Base-by-base conservation (phyloP, 1,140 invertebrate species). In the Drosophila kanapiae region DNA sequence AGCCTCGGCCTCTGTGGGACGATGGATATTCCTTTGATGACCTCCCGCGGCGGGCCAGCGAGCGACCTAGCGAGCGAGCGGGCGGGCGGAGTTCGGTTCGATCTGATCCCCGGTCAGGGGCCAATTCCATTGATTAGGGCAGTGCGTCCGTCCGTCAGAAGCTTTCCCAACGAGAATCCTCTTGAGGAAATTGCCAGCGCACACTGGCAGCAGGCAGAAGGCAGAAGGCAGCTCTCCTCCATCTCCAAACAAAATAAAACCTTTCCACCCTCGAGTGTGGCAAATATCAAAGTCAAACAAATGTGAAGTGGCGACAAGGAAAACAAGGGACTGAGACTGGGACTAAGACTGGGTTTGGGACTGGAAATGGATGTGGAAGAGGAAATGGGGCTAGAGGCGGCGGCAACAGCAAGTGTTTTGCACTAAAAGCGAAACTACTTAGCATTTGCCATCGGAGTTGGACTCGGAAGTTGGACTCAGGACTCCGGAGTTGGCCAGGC, bases 391-490 rank as follows among this genome's bases (percentile, higher is more conserved):
- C 13, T 13, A 64, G 40, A 38, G 16, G 29, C n/a, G 23, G 8
- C 27, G 62, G 53, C 61, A 38, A 23, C 61, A 38, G 68, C 38
- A 57, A 85, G 82, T 77, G 72, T 82, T 87, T 83, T 82, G 83
- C 83, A 86, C 83, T 86, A 86, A 86, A 87, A 87, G 83, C 83
- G 84, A 88, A 88, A 87, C 83, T 87, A 87, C 83, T 83, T 87
- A 87, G 83, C 83, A 87, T 86, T 86, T 85, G 76, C 65, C 45
- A 51, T 60, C 54, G 59, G 33, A 57, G 69, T 47, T 33, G 47
- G 49, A 78, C 29, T 45, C 33, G 45, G 45, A n/a, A 27, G 53
- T 37, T 35, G 37, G 38, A 14, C 49, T 16, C 48, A 6, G 43
- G 48, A 51, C 27, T 49, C 58, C 14, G 75, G 53, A 57, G 38